Base-by-base conservation (phyloP, 2,113 vertebrate species). In the Macrotis lagotis region DNA sequence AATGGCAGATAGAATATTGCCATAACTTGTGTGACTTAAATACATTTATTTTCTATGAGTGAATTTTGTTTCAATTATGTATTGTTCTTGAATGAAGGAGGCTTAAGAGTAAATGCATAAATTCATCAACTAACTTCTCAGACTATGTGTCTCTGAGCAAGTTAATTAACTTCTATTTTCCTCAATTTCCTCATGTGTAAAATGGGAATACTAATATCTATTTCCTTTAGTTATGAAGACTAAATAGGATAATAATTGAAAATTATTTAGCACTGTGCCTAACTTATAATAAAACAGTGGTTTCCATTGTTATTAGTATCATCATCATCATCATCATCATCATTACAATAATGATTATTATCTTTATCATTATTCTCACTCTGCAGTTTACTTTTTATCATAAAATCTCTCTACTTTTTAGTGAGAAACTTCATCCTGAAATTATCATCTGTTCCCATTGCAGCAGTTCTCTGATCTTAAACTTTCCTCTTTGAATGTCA, bases 311-410 rank as follows among this genome's bases (percentile, higher is more conserved):
- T 55, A 10, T 55, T 51, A 51, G 10, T 50, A 50, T 50, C 11
- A 50, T 50, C 11, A 50, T 50, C 11, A 50, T 50, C 16, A 51
- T 51, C 16, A 51, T 51, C 14, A n/a, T n/a, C n/a, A n/a, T n/a
- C 51, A 51, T 14, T 51, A 51, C 16, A 51, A 2, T 12, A 51
- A 19, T 51, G 16, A 12, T 51, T 12, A 14, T n/a, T 74, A 16
- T 74, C n/a, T 12, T 74, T 19, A 6, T 19, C 3, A n/a, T 74
- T 5, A 74, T n/a, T 1, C 89, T 11, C 48, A 90, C n/a, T 3
- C 16, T 55, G 24, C 31, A 49, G 88, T 94, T 97, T 93, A 59
- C 88, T 91, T 92, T 37, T 50, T 2, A 91, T 9, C 48, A 50
- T 37, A 93, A 93, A 50, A n/a, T n/a, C n/a, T 59, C 24, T 83